Percentiles rank a stretch among this genome's conserved stretches.
phyloP scores from a whole-genome alignment of 2,888 invertebrate species.

The Empis stercorea region DNA sequence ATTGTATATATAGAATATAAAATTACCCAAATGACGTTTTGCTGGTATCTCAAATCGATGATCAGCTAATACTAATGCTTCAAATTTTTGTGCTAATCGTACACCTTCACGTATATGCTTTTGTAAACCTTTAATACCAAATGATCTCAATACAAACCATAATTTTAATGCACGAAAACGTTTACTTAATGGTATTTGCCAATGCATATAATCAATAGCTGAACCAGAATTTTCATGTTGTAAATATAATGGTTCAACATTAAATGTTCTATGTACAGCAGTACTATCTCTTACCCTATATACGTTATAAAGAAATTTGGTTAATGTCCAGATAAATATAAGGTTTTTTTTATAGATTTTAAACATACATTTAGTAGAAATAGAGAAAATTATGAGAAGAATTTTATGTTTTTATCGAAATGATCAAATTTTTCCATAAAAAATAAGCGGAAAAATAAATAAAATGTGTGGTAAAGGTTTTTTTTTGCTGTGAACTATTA shows the following conservation, averaged over 20 bases:
- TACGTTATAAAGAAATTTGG: background rate
- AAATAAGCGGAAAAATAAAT: too few species aligned
- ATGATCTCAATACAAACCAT: constrained; percentile 94
- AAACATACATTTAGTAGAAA: too few species aligned
- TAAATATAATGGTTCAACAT: constrained; percentile 93
- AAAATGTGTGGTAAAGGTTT: too few species aligned
- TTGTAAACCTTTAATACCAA: constrained; percentile 81
- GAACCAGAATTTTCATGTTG: constrained; percentile 96
- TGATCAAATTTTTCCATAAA: too few species aligned
- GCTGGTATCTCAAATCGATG: constrained; percentile 83
- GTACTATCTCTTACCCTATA: constrained; percentile 87
- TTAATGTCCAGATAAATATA: background rate
- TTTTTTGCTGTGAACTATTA: too few species aligned
- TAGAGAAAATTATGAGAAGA: too few species aligned
- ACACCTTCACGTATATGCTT: constrained; percentile 88
- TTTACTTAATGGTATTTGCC: constrained; percentile 93
- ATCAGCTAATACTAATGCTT: constrained; percentile 71
- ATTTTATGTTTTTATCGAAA: too few species aligned
- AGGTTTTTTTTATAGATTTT: background rate
- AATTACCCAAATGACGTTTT: constrained; percentile 53
- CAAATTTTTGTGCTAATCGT: constrained; percentile 78
- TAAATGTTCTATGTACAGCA: constrained; percentile 89
- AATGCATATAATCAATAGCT: constrained; percentile 95
- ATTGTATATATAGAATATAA: too few species aligned
- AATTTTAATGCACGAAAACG: constrained; percentile 85